Evolutionary conservation across 1,140 invertebrate genomes (phyloP), one percentile per base, ranked within the genome.

Genomic region (Parasteatoda tepidariorum): DNA sequence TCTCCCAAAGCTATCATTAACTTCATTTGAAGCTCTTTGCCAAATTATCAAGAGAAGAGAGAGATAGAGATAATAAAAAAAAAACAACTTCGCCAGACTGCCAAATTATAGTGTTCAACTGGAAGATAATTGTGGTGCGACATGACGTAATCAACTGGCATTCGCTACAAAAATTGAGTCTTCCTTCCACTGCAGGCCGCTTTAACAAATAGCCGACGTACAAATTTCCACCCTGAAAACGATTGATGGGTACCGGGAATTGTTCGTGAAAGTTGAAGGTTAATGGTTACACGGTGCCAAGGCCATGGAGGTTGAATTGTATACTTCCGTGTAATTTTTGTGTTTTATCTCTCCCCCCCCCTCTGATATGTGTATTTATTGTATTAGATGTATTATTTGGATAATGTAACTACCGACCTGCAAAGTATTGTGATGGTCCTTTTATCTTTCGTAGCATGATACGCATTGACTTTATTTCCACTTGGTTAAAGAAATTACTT

Each of bases 271-370:
- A 59, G 57, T 59, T 22, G 57, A 59, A 59, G 24, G 57, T n/a
- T 48, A 59, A 59, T 59, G 57, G n/a, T 59, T n/a, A 48, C 38
- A 48, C 18, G 33, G 38, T 34, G 59, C 61, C 74, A 76, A 76
- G 74, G 74, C 61, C 61, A 76, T 48, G 41, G 64, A 9, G 18
- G 38, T 18, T 48, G 38, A 13, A 18, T 48, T 18, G 18, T 48
- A 26, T n/a, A 76, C 74, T 76, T 76, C 74, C 74, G 74, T 66
- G 59, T 76, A 76, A 62, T 76, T 66, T 74, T 18, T 48, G 38
- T 48, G 18, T n/a, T 24, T 55, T 28, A 24, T 41, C n/a, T 41
- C 22, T 24, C 57, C 57, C 1, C 22, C 15, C 7, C 7, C 3
- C 57, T 59, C 24, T 24, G 22, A n/a, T 18, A 59, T 59, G n/a